Base-by-base conservation (phyloP, 2,888 invertebrate species). In the Drosophila prolongata region DNA sequence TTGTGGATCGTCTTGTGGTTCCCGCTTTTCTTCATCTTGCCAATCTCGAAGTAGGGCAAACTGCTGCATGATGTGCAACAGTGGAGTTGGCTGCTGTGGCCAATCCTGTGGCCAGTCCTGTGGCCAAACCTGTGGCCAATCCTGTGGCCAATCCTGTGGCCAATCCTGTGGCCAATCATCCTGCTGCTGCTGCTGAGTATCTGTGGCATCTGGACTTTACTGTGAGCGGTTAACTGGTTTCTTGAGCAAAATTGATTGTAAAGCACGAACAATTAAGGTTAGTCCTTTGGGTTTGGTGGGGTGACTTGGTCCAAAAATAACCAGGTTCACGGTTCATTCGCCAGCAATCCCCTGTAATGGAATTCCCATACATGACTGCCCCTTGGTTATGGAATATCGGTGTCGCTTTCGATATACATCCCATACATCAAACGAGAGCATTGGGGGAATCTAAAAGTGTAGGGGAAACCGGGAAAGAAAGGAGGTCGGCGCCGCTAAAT, bases 281-380 rank as follows among this genome's bases (percentile, higher is more conserved):
- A 16, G 52, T 16, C 62, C 52, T 64, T 58, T 58, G 53, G 9
- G 10, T 40, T 38, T 24, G 10, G n/a, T 16, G 6, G 34, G 43
- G 13, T 6, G 34, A 14, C 4, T 43, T 34, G n/a, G 16, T 56
- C 47, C 75, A 75, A 66, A 73, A 73, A 73, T 73, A 73, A 56
- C 47, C 55, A 53, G 34, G 50, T 73, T 75, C 5, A 67, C 82
- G 85, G 86, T 87, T 49, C 73, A 79, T 30, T 88, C 67, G 75
- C 59, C 79, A 61, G 64, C 75, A 75, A 85, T 69, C 77, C 75
- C 70, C 73, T 69, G 72, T 87, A 87, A 81, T 88, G 83, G 77
- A 67, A 77, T 64, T 70, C 80, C 77, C 68, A 75, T 86, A 79
- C 86, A 79, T 83, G 88, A 88, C 79, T 83, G 86, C 75, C 47